A percentile compares a stretch with the other conserved stretches of the same genome.
These are phyloP conservation scores for Cinara cedri DNA, from an alignment of 2,888 invertebrate species.

Conservation along the genomic window DNA sequence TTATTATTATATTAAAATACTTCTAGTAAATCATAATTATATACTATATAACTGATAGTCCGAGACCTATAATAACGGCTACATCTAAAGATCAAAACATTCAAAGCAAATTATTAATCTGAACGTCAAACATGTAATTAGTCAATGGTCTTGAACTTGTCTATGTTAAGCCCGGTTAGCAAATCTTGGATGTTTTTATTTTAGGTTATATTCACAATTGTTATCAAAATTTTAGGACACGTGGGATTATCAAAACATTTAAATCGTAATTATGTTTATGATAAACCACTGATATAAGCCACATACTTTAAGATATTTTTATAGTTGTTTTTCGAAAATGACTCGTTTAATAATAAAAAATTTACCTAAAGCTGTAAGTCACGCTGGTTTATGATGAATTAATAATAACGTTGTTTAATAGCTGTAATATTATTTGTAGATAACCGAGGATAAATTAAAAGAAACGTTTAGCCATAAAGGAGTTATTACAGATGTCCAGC, in stretches of 20 bases:
- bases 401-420: neutral
- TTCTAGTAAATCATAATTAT: too few species aligned
- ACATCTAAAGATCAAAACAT: too few species aligned
- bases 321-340: slow-evolving; percentile 65
- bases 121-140: too few species aligned
- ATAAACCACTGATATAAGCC: neutral
- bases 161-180: too few species aligned
- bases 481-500: slow-evolving; percentile 87
- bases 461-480: slow-evolving; percentile 81
- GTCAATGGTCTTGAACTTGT: too few species aligned
- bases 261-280: too few species aligned
- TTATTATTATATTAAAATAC: too few species aligned
- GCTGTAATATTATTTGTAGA: slow-evolving; percentile 66
- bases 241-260: neutral
- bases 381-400: neutral
- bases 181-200: too few species aligned
- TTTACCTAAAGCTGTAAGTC: slow-evolving; percentile 81
- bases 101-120: too few species aligned
- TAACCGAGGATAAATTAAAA: slow-evolving; percentile 77
- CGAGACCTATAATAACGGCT: too few species aligned
- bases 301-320: neutral
- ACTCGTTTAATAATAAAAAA: slow-evolving; percentile 90
- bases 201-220: slow-evolving; percentile 1
- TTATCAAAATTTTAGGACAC: slow-evolving; percentile 1
- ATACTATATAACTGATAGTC: too few species aligned